Conservation (phyloP, 1,140 invertebrate genomes). For the Spodoptera litura region DNA sequence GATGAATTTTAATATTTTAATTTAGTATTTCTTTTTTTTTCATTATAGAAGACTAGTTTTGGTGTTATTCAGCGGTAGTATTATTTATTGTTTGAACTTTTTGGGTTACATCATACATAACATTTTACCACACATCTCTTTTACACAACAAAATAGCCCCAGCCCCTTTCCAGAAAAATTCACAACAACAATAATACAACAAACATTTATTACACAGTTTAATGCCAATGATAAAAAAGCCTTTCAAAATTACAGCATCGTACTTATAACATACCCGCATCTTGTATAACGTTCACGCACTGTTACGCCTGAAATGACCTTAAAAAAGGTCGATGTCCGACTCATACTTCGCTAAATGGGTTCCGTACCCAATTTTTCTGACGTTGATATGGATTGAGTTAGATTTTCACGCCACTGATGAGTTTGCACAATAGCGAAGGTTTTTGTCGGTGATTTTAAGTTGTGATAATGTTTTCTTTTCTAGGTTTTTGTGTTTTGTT, state of each 20-base stretch:
- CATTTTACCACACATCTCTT: too few relatives aligned
- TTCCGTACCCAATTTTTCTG: constrained; percentile 23
- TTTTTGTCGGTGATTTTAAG: constrained; percentile 12
- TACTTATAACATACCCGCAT: constrained; percentile 6
- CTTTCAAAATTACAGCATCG: constrained; percentile 3
- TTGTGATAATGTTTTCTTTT: constrained; percentile 1
- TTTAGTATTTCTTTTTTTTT: too few relatives aligned
- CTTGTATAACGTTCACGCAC: constrained; percentile 1
- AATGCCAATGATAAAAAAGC: neutral
- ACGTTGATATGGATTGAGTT: constrained; percentile 33
- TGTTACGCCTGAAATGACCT: constrained; percentile 16
- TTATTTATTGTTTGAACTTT: too few relatives aligned
- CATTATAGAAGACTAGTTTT: too few relatives aligned
- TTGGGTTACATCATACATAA: too few relatives aligned
- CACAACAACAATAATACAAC: neutral
- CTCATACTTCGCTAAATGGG: constrained; percentile 14
- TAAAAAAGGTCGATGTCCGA: constrained; percentile 19
- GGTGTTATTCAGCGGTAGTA: too few relatives aligned
- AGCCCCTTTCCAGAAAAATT: too few relatives aligned
- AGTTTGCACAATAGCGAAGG: constrained; percentile 19
- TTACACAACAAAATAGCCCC: neutral
- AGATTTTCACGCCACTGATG: constrained; percentile 26
- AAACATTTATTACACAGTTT: neutral
- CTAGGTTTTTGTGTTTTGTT: neutral
- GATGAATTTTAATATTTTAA: too few relatives aligned